Conservation (phyloP, 2,113 vertebrate genomes). For the Geococcyx californianus region DNA sequence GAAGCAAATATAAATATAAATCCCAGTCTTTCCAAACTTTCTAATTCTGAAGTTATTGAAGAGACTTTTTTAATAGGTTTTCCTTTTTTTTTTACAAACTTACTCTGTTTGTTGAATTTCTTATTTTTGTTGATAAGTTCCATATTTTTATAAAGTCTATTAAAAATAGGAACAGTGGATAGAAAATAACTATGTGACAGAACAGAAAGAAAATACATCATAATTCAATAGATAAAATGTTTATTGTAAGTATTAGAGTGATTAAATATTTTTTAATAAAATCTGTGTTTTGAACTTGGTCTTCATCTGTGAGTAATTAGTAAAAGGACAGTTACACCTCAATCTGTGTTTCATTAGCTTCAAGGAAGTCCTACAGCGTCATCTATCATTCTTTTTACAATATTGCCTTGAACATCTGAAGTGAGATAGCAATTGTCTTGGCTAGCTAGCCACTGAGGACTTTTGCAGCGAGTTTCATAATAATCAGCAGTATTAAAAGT, state of each 20-base stretch:
- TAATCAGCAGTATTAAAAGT: not conserved
- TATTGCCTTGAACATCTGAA: not conserved
- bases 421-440: not conserved
- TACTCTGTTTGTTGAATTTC: not conserved
- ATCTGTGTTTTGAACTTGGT: not conserved
- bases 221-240: not conserved
- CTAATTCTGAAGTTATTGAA: not conserved
- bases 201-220: not conserved
- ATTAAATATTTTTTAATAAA: not conserved
- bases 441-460: not conserved
- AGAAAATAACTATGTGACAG: not conserved
- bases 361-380: slow-evolving; percentile 11
- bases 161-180: not conserved
- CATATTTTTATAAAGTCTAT: not conserved
- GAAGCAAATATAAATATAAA: not conserved
- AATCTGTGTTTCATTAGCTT: not conserved
- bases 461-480: not conserved
- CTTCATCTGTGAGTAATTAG: not conserved
- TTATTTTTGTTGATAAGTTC: not conserved
- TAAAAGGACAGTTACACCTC: not conserved
- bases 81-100: no score
- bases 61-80: not conserved
- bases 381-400: slow-evolving; percentile 23
- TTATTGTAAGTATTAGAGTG: not conserved
- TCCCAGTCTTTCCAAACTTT: not conserved